phyloP scores from a whole-genome alignment of 2,888 invertebrate species.

The Periphyllus acericola region DNA sequence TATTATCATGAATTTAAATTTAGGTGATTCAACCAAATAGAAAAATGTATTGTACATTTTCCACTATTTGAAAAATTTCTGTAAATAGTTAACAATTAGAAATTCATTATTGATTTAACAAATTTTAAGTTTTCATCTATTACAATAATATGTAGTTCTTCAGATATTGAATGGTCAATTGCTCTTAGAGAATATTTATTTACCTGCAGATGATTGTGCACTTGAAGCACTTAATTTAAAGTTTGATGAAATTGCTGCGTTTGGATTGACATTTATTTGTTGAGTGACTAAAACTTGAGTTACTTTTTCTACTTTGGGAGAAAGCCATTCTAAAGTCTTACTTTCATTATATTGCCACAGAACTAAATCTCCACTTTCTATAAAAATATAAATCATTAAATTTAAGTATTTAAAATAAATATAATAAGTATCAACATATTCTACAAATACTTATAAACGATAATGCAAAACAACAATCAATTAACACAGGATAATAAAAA shows the following conservation, averaged over 20 bases:
- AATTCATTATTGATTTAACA: no score
- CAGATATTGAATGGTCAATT: no score
- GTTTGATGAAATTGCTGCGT: slow-evolving; percentile 80
- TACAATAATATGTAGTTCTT: no score
- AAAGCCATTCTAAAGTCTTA: slow-evolving; percentile 79
- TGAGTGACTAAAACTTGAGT: slow-evolving; percentile 75
- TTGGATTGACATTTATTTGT: slow-evolving; percentile 76
- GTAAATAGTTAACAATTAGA: no score
- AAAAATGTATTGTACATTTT: no score
- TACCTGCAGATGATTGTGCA: slow-evolving; percentile 42
- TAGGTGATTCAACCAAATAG: no score
- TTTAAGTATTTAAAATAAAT: background rate
- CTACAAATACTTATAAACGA: background rate
- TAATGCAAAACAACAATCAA: no score
- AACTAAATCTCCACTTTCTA: slow-evolving; percentile 71
- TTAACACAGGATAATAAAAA: background rate
- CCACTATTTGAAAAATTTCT: no score
- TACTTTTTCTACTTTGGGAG: slow-evolving; percentile 76
- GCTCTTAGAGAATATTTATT: background rate
- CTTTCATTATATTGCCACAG: slow-evolving; percentile 87
- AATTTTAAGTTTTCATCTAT: no score
- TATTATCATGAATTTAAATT: background rate
- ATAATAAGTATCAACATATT: background rate
- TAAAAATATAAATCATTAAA: slow-evolving; percentile 20
- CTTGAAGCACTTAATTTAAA: slow-evolving; percentile 71